These are phyloP conservation scores for Tragelaphus strepsiceros DNA, from an alignment of 2,113 vertebrate genomes.

Conservation along the genomic window DNA sequence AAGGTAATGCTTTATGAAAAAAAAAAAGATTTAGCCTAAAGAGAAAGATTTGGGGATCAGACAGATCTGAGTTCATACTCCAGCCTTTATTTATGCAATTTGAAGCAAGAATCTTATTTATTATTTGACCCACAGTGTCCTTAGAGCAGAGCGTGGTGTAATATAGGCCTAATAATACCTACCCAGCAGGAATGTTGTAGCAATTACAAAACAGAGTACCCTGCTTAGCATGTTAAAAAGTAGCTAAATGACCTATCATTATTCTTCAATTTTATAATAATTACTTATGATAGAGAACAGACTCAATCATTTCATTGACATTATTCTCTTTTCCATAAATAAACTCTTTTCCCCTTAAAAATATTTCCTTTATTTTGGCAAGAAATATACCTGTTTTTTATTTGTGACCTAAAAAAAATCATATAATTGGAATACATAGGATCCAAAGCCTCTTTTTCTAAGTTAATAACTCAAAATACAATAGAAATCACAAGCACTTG, in stretches of 20 bases:
- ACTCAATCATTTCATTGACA: background rate
- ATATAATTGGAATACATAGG: background rate
- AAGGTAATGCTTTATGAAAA: background rate
- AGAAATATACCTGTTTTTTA: background rate
- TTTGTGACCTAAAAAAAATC: background rate
- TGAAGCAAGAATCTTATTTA: conserved; percentile 1
- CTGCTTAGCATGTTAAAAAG: background rate
- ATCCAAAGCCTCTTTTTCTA: background rate
- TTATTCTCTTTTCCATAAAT: background rate
- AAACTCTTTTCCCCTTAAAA: background rate
- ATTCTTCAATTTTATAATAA: background rate
- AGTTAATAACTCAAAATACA: background rate
- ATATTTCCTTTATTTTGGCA: background rate
- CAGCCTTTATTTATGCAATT: background rate
- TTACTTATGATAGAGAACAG: background rate
- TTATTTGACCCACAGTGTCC: background rate
- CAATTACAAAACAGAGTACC: background rate
- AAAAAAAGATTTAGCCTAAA: background rate
- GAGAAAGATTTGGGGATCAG: background rate
- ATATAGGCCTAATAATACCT: background rate
- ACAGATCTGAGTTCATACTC: background rate
- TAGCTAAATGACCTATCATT: background rate
- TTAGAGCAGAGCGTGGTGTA: background rate
- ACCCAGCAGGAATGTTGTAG: background rate
- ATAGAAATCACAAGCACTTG: background rate